A percentile compares a stretch with the other conserved stretches of the same genome.
Conservation (phyloP, 2,888 invertebrate genomes). For the Ctena decussata region DNA sequence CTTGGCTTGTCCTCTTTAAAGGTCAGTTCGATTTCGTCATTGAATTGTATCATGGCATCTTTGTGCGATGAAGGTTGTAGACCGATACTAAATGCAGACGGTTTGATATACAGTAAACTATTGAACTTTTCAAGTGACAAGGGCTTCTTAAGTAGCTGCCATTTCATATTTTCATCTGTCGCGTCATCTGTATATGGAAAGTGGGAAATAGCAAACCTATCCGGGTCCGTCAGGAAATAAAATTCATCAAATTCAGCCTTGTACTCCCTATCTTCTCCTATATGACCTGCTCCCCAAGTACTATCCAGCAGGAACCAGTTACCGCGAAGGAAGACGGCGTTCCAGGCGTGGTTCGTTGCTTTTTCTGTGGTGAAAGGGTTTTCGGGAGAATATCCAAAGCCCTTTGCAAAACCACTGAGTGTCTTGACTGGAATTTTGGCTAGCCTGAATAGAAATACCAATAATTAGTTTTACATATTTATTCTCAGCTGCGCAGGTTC, state of each 20-base stretch:
- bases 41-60: conserved; percentile 13
- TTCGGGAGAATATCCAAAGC: conserved; percentile 47
- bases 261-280: conserved; percentile 27
- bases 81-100: conserved; percentile 25
- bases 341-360: conserved; percentile 65
- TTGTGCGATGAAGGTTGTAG: conserved; percentile 22
- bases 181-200: conserved; percentile 32
- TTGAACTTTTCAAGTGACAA: conserved; percentile 45
- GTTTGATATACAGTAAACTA: conserved; percentile 10
- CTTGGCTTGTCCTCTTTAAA: not conserved
- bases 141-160: conserved; percentile 45
- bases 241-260: conserved; percentile 38
- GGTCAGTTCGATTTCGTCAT: not conserved
- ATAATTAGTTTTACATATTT: no score
- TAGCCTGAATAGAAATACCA: conserved; percentile 40
- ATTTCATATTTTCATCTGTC: conserved; percentile 20
- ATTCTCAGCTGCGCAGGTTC: no score
- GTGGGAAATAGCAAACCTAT: conserved; percentile 35
- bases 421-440: conserved; percentile 48
- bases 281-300: conserved; percentile 65
- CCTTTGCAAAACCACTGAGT: conserved; percentile 60
- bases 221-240: conserved; percentile 56
- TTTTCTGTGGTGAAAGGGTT: conserved; percentile 19
- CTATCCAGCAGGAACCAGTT: conserved; percentile 64
- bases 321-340: conserved; percentile 45